These are phyloP conservation scores for Orientallactaga sibirica DNA, from an alignment of 2,797 vertebrate genomes.

Conservation along the genomic window DNA sequence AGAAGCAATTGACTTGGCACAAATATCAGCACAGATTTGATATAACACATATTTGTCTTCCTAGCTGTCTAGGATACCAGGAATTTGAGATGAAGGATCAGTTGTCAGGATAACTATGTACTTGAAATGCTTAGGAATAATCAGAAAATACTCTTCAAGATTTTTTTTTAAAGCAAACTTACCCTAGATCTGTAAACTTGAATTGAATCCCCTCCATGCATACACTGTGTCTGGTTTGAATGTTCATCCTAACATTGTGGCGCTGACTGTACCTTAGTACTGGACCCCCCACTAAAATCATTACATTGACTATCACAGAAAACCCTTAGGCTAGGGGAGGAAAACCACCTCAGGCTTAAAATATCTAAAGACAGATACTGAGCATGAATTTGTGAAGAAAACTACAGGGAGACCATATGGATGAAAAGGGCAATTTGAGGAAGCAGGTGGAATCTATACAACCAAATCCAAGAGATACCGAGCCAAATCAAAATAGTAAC, in stretches of 20 bases:
- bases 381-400: background rate
- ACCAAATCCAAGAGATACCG: background rate
- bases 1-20: background rate
- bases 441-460: background rate
- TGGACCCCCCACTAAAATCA: background rate
- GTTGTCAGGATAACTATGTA: background rate
- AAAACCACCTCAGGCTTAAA: background rate
- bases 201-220: too few species aligned
- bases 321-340: background rate
- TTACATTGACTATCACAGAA: background rate
- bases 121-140: background rate
- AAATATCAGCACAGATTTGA: background rate
- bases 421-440: background rate
- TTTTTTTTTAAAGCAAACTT: background rate
- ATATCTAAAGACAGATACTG: background rate
- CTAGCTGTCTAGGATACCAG: background rate
- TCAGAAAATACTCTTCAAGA: background rate
- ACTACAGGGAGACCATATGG: accelerated
- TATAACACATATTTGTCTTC: background rate
- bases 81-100: background rate
- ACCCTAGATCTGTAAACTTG: too few species aligned
- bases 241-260: too few species aligned
- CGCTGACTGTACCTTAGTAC: background rate
- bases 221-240: too few species aligned
- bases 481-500: background rate